Evolutionary conservation across 2,888 invertebrate species (phyloP).

Genomic region (Cheilosia variabilis): DNA sequence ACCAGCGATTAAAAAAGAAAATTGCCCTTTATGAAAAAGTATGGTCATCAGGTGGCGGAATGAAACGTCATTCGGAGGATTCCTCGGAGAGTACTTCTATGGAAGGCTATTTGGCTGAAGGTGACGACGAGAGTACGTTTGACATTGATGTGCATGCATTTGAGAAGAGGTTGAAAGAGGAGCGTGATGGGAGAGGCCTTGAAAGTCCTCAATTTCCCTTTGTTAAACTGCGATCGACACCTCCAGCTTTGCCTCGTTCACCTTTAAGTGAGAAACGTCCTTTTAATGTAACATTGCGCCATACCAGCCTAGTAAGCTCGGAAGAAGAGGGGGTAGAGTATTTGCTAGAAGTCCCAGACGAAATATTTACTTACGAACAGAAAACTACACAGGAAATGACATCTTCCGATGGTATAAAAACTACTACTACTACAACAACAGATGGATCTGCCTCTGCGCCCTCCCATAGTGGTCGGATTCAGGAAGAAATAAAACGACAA

Average conservation of each 20-base stretch:
- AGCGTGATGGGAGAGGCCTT: constrained; percentile 84
- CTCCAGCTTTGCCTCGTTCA: constrained; percentile 84
- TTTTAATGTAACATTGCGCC: constrained; percentile 84
- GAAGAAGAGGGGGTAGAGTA: constrained; percentile 65
- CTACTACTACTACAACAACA: constrained; percentile 81
- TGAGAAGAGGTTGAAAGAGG: constrained; percentile 85
- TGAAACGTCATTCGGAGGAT: constrained; percentile 80
- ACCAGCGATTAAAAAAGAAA: constrained; percentile 87
- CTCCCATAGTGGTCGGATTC: constrained; percentile 82
- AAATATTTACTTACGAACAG: constrained; percentile 45
- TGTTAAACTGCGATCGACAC: constrained; percentile 86
- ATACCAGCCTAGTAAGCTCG: constrained; percentile 81
- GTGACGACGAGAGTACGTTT: constrained; percentile 80
- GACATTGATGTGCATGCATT: constrained; percentile 86
- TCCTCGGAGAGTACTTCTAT: constrained; percentile 76
- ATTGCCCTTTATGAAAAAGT: constrained; percentile 92
- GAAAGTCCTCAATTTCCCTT: constrained; percentile 86
- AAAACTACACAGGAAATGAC: constrained; percentile 84
- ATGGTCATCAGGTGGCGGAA: constrained; percentile 85
- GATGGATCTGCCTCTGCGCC: constrained; percentile 73
- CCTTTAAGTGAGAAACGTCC: constrained; percentile 77
- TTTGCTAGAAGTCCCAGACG: constrained; percentile 2
- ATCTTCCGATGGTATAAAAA: constrained; percentile 81
- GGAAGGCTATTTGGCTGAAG: constrained; percentile 78
- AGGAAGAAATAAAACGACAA: constrained; percentile 52